A percentile compares a stretch with the other conserved stretches of the same genome.
Evolutionary conservation across 1,140 invertebrate genomes (phyloP).

Genomic region (Octopus sinensis): DNA sequence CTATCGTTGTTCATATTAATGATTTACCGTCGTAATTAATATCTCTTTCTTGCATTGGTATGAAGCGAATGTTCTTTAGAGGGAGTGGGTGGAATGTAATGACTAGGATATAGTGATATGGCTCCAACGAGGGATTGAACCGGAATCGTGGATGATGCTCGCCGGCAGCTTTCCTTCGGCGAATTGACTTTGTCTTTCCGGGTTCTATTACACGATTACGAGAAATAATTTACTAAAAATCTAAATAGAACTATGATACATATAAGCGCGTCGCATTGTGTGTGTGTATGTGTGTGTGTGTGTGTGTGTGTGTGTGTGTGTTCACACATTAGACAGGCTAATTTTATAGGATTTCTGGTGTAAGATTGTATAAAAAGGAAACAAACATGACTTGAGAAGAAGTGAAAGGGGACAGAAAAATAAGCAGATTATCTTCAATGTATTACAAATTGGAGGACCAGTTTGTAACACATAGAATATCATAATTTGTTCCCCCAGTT

Average conservation of each 20-base stretch:
- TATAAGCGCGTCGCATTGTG: neutral
- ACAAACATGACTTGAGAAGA: neutral
- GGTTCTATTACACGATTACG: too few species aligned
- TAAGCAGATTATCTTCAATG: neutral
- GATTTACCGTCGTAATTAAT: neutral
- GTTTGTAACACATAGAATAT: neutral
- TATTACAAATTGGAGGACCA: neutral
- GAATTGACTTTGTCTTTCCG: too few species aligned
- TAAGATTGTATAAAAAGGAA: neutral
- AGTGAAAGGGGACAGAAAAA: neutral
- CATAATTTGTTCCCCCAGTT: neutral
- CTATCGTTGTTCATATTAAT: too few species aligned
- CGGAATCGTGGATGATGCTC: too few species aligned
- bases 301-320: constrained; percentile 10
- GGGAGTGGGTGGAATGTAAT: neutral
- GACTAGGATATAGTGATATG: neutral
- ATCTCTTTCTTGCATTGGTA: neutral
- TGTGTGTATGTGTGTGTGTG: constrained; percentile 4
- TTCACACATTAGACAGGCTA: neutral
- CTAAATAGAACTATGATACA: neutral
- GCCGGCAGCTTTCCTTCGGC: too few species aligned
- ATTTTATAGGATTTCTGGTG: neutral
- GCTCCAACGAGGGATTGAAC: neutral
- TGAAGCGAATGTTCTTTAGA: neutral
- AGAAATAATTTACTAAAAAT: neutral